Base-by-base conservation (phyloP, 1,140 invertebrate genomes). In the Brachionus sp. region DNA sequence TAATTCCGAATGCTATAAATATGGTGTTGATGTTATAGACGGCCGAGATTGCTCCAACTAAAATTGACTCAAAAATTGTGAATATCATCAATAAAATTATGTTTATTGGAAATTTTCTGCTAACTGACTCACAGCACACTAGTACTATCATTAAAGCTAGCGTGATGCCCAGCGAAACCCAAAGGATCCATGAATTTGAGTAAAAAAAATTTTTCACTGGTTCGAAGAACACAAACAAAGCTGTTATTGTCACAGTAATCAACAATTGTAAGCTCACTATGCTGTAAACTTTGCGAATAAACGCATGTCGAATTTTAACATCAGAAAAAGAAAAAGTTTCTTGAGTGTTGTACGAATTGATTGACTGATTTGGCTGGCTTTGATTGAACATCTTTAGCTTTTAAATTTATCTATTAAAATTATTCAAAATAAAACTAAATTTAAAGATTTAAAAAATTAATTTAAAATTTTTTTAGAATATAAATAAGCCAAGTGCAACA, bases 11-110 rank as follows among this genome's bases (percentile, higher is more conserved):
- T 0, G 95, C 95, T 87, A 95, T 90, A 73, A 95, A 86, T 9
- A 96, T 93, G 12, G 86, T 84, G 12, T 87, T 83, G 29, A 84
- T 77, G 37, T 89, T 77, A 83, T 86, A 87, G n/a, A 23, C 66
- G 29, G 77, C 80, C 70, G n/a, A 62, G 82, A 83, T 70, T 13
- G 19, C 85, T 29, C 86, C 86, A 19, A 87, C 64, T n/a, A 87
- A 39, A 57, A 86, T 83, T 10, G 84, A 83, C 19, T 68, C 57
- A 10, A 70, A n/a, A 2, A 70, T 3, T 2, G 80, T 83, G 19
- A 98, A 98, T 0, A 97, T 85, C 7, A 90, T 91, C 2, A 98
- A 90, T 86, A 96, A 93, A 62, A 98, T 93, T 86, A 94, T 93
- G 88, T 98, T 98, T 87, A 92, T 92, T 0, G 96, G 96, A 50